These are phyloP conservation scores for Drosophila punjabiensis DNA, from an alignment of 1,140 invertebrate species.

Conservation along the genomic window DNA sequence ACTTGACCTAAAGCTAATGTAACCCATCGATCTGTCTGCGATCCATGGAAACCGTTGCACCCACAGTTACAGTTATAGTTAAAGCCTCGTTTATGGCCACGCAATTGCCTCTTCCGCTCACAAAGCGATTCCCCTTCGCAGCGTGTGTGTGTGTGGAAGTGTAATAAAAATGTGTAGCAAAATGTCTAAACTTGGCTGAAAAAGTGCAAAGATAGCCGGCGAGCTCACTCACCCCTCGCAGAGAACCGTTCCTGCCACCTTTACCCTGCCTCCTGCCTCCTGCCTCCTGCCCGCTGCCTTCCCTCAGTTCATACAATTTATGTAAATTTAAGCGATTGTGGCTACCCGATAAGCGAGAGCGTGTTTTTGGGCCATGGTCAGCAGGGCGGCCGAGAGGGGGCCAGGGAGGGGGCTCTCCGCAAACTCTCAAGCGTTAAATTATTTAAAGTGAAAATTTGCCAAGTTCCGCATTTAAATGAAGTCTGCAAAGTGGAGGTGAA, in stretches of 20 bases:
- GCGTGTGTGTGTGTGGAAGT: slow-evolving; percentile 29
- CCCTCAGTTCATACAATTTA: slow-evolving; percentile 60
- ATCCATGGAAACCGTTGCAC: slow-evolving; percentile 14
- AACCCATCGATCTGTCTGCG: slow-evolving; percentile 1
- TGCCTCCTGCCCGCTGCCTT: background rate
- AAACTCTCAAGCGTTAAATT: slow-evolving; percentile 58
- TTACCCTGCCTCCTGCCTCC: background rate
- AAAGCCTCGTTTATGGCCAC: slow-evolving; percentile 51
- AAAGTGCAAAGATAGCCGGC: slow-evolving; percentile 17
- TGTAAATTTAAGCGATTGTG: slow-evolving; percentile 72
- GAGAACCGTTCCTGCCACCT: slow-evolving; percentile 17
- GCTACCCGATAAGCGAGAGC: slow-evolving; percentile 58
- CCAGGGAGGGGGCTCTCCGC: background rate
- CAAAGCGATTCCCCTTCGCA: slow-evolving; percentile 31
- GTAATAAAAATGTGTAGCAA: slow-evolving; percentile 62
- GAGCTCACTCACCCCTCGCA: slow-evolving; percentile 1
- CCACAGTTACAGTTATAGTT: slow-evolving; percentile 33
- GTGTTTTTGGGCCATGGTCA: slow-evolving; percentile 38
- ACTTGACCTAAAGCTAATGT: background rate
- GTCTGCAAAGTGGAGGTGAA: slow-evolving; percentile 1
- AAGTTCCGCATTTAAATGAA: slow-evolving; percentile 39
- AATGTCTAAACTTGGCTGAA: slow-evolving; percentile 62
- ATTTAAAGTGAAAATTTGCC: slow-evolving; percentile 60
- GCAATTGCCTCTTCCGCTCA: slow-evolving; percentile 54
- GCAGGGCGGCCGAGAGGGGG: background rate